Evolutionary conservation across 2,888 invertebrate species (phyloP).

Genomic region (Drosophila borborema): DNA sequence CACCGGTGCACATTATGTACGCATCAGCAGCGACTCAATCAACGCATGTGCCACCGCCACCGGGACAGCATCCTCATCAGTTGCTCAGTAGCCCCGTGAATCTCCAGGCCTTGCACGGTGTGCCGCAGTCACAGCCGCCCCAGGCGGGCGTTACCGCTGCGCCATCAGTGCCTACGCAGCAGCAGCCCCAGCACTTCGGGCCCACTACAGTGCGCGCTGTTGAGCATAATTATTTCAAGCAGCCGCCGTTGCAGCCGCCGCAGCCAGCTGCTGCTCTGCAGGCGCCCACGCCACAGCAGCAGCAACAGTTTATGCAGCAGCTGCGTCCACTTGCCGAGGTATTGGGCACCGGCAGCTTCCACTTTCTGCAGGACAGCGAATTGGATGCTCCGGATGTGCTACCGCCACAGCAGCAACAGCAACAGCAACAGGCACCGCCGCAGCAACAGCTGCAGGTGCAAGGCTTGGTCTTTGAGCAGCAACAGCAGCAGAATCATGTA

Average conservation of each 20-base stretch:
- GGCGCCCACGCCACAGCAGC: conserved; percentile 86
- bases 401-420: conserved; percentile 58
- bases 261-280: conserved; percentile 48
- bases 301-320: conserved; percentile 88
- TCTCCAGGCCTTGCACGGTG: conserved; percentile 70
- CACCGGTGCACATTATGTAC: conserved; percentile 79
- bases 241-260: conserved; percentile 54
- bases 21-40: conserved; percentile 55
- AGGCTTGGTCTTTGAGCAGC: conserved; percentile 70
- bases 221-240: conserved; percentile 88
- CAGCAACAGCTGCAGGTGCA: conserved; percentile 62
- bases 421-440: conserved; percentile 48
- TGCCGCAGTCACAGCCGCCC: conserved; percentile 48
- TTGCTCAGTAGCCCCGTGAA: conserved; percentile 72
- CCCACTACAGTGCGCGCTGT: conserved; percentile 88
- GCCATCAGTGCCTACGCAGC: conserved; percentile 24
- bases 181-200: conserved; percentile 77
- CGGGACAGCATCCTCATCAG: conserved; percentile 66
- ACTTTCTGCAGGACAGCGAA: conserved; percentile 96
- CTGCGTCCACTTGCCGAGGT: conserved; percentile 90
- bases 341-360: conserved; percentile 91
- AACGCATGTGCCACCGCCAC: conserved; percentile 40
- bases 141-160: conserved; percentile 52
- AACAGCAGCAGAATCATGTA: conserved; percentile 66
- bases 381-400: conserved; percentile 89